Evolutionary conservation across 2,888 invertebrate genomes (phyloP).

Genomic region (Tupiocoris notatus): DNA sequence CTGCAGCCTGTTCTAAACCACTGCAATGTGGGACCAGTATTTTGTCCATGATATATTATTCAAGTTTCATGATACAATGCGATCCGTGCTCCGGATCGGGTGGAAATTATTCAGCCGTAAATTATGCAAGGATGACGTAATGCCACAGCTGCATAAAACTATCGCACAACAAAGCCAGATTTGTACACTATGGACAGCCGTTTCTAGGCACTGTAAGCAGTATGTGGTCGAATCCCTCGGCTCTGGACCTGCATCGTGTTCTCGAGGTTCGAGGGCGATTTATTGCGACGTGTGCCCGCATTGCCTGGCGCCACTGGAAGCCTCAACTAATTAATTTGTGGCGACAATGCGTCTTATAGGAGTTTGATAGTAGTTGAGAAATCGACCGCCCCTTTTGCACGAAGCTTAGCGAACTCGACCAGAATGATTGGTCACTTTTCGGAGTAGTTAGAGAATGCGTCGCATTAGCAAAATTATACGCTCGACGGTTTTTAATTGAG

Average conservation of each 20-base stretch:
- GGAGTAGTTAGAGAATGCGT: too few species aligned
- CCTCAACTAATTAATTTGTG: slow-evolving; percentile 26
- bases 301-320: slow-evolving; percentile 9
- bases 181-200: neutral
- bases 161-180: neutral
- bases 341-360: slow-evolving; percentile 24
- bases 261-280: neutral
- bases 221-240: neutral
- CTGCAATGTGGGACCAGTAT: too few species aligned
- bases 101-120: too few species aligned
- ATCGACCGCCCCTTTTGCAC: neutral
- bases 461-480: too few species aligned
- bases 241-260: neutral
- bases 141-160: neutral
- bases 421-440: neutral
- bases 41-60: too few species aligned
- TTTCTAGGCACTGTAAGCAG: neutral
- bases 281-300: neutral
- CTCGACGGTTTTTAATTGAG: neutral
- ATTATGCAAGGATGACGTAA: too few species aligned
- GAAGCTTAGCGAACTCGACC: neutral
- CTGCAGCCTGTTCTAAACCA: too few species aligned
- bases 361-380: slow-evolving; percentile 1
- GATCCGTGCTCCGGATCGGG: too few species aligned
- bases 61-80: too few species aligned